Evolutionary conservation across 2,888 invertebrate genomes (phyloP), one percentile per base, ranked within the genome.

Genomic region (Tenthredo livida): DNA sequence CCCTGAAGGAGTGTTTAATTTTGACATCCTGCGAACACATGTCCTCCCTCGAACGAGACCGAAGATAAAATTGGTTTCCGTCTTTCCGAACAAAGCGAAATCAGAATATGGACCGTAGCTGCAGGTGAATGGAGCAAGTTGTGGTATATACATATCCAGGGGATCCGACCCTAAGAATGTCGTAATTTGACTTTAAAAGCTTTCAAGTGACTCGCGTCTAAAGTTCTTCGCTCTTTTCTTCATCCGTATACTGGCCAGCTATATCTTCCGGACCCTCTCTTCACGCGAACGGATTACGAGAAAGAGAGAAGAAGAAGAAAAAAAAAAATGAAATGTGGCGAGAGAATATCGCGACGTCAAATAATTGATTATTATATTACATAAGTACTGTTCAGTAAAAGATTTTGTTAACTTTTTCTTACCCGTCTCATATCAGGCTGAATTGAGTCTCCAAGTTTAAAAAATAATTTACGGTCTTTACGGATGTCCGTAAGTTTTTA

Each of bases 151-250:
- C 2, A n/a, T n/a, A 54, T 54, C 54, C 7, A 6, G 50, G 17
- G n/a, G n/a, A 54, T 61, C 25, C 25, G 61, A 61, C 61, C 61
- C 25, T 21, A 25, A 25, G 61, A 61, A 61, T 61, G 25, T 61
- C 21, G 61, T 61, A 61, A 61, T 61, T 61, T 61, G 61, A 61
- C 61, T 61, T 61, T 61, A 61, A 61, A 61, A 61, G 61, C 61
- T 61, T 61, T 61, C 61, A 61, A 61, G 25, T 61, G 61, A 61
- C 61, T 61, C 61, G 61, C 25, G 61, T 61, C 61, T 61, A 61
- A 61, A 61, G 61, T 61, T 61, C 61, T 61, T 61, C 61, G 10
- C 12, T 25, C 9, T 61, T 61, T 61, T 25, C 25, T 10, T 4
- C 61, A 12, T 61, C 61, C 61, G 25, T 61, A 61, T 61, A 61